These are phyloP conservation scores for Mus spretus DNA, from an alignment of 2,797 vertebrate species.

Conservation along the genomic window DNA sequence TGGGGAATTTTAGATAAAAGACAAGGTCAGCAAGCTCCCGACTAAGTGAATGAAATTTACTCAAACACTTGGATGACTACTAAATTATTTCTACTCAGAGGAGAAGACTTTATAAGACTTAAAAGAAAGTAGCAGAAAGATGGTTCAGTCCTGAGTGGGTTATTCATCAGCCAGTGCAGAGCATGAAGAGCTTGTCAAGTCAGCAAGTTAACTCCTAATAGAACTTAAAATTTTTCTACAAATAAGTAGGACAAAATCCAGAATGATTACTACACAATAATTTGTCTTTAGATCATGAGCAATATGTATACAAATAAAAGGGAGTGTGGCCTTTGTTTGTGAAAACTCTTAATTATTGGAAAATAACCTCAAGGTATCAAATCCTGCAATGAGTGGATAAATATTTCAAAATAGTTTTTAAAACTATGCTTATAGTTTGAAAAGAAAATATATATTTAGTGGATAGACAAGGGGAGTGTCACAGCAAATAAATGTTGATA, in stretches of 20 bases:
- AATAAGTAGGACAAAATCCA: not conserved
- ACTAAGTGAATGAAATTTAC: not conserved
- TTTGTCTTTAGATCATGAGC: not conserved
- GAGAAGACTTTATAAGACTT: not conserved
- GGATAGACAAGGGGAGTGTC: not conserved
- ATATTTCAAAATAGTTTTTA: not conserved
- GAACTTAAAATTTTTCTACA: not conserved
- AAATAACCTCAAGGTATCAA: not conserved
- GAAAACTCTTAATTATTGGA: slow-evolving; percentile 8
- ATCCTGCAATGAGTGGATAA: not conserved
- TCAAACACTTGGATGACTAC: not conserved
- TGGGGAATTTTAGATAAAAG: not conserved
- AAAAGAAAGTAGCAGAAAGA: not conserved
- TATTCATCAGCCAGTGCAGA: not conserved
- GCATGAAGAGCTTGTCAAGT: not conserved
- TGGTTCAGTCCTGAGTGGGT: not conserved
- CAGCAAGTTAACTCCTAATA: not conserved
- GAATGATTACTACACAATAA: not conserved
- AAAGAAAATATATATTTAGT: not conserved
- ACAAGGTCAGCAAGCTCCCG: not conserved
- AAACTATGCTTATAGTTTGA: not conserved
- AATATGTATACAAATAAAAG: not conserved
- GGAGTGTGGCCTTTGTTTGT: not conserved
- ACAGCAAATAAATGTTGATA: not conserved
- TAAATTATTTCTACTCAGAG: not conserved